Evolutionary conservation across 2,888 invertebrate genomes (phyloP).

Genomic region (Cryptophagus acutangulus): DNA sequence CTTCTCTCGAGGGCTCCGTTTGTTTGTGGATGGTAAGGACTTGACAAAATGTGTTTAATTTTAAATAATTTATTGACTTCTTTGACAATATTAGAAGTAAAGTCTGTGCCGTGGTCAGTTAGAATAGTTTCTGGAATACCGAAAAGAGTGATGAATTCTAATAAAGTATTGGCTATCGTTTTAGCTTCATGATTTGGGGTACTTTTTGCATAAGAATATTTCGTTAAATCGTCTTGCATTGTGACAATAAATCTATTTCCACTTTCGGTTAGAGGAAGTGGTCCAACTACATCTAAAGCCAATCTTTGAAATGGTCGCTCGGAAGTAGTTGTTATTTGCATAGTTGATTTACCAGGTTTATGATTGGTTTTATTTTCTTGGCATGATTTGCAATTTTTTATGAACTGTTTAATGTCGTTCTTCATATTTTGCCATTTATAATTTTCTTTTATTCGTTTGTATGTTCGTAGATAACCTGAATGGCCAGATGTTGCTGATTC

Average conservation of each 20-base stretch:
- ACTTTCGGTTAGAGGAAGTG: conserved; percentile 23
- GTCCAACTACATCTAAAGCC: conserved; percentile 29
- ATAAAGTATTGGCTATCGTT: conserved; percentile 31
- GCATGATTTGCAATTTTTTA: not conserved
- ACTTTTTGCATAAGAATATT: conserved; percentile 30
- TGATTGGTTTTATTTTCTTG: conserved; percentile 3
- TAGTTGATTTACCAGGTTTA: too few relatives aligned
- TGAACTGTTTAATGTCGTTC: not conserved
- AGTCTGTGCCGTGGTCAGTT: conserved; percentile 41
- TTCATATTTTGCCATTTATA: conserved; percentile 1
- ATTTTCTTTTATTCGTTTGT: not conserved
- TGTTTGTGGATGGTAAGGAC: conserved; percentile 35
- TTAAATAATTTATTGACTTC: conserved; percentile 33
- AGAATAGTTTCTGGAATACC: conserved; percentile 38
- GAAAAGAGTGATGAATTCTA: conserved; percentile 34
- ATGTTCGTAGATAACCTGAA: not conserved
- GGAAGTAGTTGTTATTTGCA: too few relatives aligned
- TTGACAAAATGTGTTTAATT: conserved; percentile 30
- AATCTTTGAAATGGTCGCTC: conserved; percentile 27
- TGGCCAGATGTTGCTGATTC: not conserved
- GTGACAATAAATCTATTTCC: conserved; percentile 25
- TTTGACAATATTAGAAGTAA: conserved; percentile 35
- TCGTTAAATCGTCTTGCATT: conserved; percentile 30
- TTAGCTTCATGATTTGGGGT: conserved; percentile 28
- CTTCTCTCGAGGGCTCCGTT: conserved; percentile 37